Evolutionary conservation across 2,113 vertebrate genomes (phyloP).

Genomic region (Cacatua alba): DNA sequence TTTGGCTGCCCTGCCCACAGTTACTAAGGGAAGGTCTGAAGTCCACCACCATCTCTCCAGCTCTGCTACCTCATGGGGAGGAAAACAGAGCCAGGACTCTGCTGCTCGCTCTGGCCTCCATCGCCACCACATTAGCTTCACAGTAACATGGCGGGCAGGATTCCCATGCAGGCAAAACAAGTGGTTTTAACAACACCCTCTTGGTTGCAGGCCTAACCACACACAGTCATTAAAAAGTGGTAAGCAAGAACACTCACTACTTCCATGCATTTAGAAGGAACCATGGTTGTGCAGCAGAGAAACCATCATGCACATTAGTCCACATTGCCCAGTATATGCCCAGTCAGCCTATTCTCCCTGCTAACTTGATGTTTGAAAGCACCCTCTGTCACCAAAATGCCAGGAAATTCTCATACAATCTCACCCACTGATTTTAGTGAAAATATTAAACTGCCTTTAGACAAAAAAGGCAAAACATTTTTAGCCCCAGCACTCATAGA

Average conservation of each 20-base stretch:
- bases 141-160: not conserved
- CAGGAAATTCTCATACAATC: not conserved
- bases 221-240: not conserved
- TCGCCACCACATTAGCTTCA: not conserved
- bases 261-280: not conserved
- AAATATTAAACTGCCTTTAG: not conserved
- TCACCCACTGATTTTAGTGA: not conserved
- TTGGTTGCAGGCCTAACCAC: not conserved
- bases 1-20: not conserved
- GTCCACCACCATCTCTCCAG: not conserved
- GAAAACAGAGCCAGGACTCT: not conserved
- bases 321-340: not conserved
- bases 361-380: not conserved
- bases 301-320: not conserved
- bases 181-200: not conserved
- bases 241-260: not conserved
- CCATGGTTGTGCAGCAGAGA: not conserved
- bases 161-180: not conserved
- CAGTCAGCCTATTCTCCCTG: not conserved
- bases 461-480: not conserved
- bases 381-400: not conserved
- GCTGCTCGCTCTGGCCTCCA: not conserved
- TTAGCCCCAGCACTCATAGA: not conserved
- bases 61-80: not conserved
- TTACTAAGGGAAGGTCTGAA: not conserved